phyloP scores from a whole-genome alignment of 2,797 vertebrate species.

The Mus minutoides region DNA sequence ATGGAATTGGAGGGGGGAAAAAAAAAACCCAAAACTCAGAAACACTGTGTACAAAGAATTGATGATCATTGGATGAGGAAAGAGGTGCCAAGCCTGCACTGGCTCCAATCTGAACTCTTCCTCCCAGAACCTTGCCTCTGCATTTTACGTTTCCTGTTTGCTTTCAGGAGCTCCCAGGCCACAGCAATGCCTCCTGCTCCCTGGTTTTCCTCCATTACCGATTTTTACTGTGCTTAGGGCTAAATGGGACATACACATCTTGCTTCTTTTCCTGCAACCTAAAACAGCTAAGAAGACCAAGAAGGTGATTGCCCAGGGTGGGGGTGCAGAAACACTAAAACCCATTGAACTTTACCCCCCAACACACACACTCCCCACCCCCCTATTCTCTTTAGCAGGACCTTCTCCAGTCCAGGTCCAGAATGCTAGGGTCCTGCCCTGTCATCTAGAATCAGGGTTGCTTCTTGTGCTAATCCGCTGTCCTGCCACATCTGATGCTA shows the following conservation, averaged over 20 bases:
- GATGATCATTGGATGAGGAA: background rate
- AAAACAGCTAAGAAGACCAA: background rate
- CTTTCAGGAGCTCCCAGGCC: conserved; percentile 31
- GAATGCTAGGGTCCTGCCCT: conserved; percentile 8
- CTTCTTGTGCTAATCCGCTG: conserved; percentile 54
- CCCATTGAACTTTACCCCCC: conserved; percentile 46
- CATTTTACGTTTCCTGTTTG: conserved; percentile 46
- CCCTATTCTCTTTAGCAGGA: background rate
- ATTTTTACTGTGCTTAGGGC: conserved; percentile 37
- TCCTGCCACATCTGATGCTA: conserved; percentile 61
- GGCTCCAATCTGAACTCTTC: background rate
- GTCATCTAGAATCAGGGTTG: conserved; percentile 24
- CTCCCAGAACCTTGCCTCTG: too few relatives aligned
- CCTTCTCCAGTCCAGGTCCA: background rate
- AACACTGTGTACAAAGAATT: background rate
- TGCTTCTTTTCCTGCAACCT: background rate
- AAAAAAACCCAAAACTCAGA: background rate
- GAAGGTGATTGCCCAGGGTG: conserved; percentile 19
- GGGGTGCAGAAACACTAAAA: conserved; percentile 1
- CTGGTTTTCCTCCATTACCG: conserved; percentile 37
- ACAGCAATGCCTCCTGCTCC: conserved; percentile 1
- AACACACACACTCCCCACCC: background rate
- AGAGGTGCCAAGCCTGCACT: background rate
- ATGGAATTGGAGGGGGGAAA: background rate
- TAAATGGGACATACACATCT: conserved; percentile 66